Base-by-base conservation (phyloP, 1,140 invertebrate species). In the Ladona fulva region DNA sequence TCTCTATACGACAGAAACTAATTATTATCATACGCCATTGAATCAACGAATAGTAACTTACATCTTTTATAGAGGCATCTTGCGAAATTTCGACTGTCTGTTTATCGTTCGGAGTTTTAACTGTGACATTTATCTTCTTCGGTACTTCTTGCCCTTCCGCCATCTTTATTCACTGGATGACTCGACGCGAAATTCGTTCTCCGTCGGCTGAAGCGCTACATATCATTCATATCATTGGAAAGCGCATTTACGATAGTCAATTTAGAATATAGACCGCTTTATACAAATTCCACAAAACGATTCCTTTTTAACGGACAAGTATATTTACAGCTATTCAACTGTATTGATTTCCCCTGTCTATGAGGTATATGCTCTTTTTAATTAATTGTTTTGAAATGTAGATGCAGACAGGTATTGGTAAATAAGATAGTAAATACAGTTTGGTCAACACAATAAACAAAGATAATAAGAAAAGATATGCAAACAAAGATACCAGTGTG, bases 31-130 rank as follows among this genome's bases (percentile, higher is more conserved):
- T 37, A 8, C 29, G 8, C 8, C 29, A 37, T 22, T 75, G 37
- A 22, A 74, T 74, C 24, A 37, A 78, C 66, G 1, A n/a, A 76
- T 8, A 76, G 80, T 66, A 79, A 91, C 91, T 91, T 89, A 97
- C 95, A 84, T 96, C 93, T 89, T 95, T 95, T 78, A 98, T 92
- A 81, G 91, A 90, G 77, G 94, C 92, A 90, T 95, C 90, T 83
- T 93, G 91, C 81, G 92, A 91, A 75, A 97, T 91, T 87, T 96
- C 91, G 79, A 98, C 89, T 81, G 89, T 91, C 86, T 97, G 94
- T 82, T 91, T 91, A 86, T 97, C 95, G 89, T 97, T 98, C 44
- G 96, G 93, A 79, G 96, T 98, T 93, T 98, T 98, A 78, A 98
- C 93, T 82, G 92, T 95, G 84, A 99, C 90, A 82, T 90, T 95